These are phyloP conservation scores for Drosophila melanica DNA, from an alignment of 1,140 invertebrate species.

Conservation along the genomic window DNA sequence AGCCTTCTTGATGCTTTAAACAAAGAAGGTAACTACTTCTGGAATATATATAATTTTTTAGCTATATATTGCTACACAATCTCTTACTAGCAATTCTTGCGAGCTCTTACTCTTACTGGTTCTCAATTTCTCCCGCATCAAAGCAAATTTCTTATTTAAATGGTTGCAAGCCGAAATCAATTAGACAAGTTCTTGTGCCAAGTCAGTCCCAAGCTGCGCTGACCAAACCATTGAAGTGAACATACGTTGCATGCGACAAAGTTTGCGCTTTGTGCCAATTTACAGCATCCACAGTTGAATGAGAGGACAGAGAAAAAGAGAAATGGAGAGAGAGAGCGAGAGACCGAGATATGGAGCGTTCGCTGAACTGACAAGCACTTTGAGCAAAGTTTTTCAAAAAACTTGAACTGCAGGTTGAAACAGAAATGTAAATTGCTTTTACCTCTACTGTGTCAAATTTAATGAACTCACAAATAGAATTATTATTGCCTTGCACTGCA, in stretches of 20 bases:
- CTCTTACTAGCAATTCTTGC: too few species aligned
- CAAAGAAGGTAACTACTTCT: too few species aligned
- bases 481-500: slow-evolving; percentile 28
- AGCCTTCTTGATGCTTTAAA: too few species aligned
- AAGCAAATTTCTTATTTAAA: slow-evolving; percentile 19
- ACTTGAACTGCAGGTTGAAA: slow-evolving; percentile 18
- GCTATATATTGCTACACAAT: too few species aligned
- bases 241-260: slow-evolving; percentile 20
- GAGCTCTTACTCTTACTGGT: neutral
- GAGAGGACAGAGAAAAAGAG: neutral
- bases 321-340: neutral
- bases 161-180: slow-evolving; percentile 35
- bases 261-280: slow-evolving; percentile 15
- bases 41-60: too few species aligned
- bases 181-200: slow-evolving; percentile 26
- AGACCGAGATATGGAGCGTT: neutral
- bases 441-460: slow-evolving; percentile 12
- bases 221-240: neutral
- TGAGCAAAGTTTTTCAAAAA: slow-evolving; percentile 20
- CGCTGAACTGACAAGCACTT: neutral
- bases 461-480: slow-evolving; percentile 38
- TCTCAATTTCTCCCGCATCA: neutral
- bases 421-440: slow-evolving; percentile 31
- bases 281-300: slow-evolving; percentile 12
- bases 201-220: neutral